Evolutionary conservation across 2,113 vertebrate genomes (phyloP).

Genomic region (Parus major): DNA sequence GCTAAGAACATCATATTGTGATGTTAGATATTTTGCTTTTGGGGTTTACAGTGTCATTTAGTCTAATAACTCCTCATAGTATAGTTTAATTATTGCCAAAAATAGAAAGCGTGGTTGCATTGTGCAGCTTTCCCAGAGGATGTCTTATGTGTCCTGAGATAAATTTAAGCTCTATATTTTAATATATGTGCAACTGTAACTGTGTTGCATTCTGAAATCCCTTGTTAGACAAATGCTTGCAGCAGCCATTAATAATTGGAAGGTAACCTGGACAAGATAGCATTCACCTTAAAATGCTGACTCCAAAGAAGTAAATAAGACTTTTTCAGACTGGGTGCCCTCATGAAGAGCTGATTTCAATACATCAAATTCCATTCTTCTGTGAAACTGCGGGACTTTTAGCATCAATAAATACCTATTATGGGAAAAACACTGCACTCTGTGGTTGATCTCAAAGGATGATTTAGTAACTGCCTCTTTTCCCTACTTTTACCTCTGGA

Average conservation of each 20-base stretch:
- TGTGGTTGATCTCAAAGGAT: neutral
- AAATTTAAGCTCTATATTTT: slow-evolving; percentile 49
- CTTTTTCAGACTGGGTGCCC: neutral
- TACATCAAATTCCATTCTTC: neutral
- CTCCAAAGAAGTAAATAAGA: neutral
- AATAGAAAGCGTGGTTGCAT: slow-evolving; percentile 36
- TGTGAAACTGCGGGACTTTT: neutral
- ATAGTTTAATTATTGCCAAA: slow-evolving; percentile 58
- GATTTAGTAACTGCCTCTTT: neutral
- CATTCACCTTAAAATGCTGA: neutral
- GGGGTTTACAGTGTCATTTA: slow-evolving; percentile 13
- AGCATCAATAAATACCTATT: neutral
- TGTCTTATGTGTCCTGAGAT: slow-evolving; percentile 13
- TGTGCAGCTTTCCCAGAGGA: slow-evolving; percentile 37
- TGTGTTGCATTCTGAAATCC: neutral
- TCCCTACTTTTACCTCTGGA: neutral
- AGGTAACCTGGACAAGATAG: neutral
- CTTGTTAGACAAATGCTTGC: slow-evolving; percentile 17
- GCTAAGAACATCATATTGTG: neutral
- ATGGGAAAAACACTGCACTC: neutral
- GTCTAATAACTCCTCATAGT: slow-evolving; percentile 11
- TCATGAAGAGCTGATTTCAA: neutral
- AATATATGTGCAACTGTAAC: slow-evolving; percentile 22
- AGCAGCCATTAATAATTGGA: neutral
- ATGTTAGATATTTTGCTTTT: slow-evolving; percentile 47